These are phyloP conservation scores for Caracal caracal DNA, from an alignment of 2,113 vertebrate species.

Conservation along the genomic window DNA sequence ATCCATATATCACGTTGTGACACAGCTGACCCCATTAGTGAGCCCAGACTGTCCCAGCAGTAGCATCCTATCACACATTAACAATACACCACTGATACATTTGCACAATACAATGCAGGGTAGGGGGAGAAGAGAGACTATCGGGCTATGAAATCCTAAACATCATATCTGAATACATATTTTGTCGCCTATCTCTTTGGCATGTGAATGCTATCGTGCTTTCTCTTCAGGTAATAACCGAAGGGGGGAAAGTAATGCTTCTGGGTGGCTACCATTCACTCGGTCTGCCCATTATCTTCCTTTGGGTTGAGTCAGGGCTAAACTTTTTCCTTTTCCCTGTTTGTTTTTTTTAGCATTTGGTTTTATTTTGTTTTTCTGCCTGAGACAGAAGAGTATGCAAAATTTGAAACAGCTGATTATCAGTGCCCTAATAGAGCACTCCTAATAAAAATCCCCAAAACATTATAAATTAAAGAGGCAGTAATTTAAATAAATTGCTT, in stretches of 20 bases:
- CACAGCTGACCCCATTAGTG: slow-evolving; percentile 81
- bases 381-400: slow-evolving; percentile 60
- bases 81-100: slow-evolving; percentile 37
- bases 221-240: slow-evolving; percentile 35
- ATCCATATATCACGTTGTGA: slow-evolving; percentile 90
- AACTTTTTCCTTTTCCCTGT: slow-evolving; percentile 48
- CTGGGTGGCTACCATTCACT: fast-evolving
- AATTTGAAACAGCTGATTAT: slow-evolving; percentile 67
- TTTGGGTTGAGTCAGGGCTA: slow-evolving; percentile 1
- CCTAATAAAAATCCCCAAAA: slow-evolving; percentile 63
- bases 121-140: neutral
- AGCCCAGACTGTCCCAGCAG: slow-evolving; percentile 66
- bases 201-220: neutral
- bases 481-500: slow-evolving; percentile 72
- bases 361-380: slow-evolving; percentile 52
- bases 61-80: slow-evolving; percentile 73
- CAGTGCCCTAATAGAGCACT: neutral
- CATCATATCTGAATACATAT: slow-evolving; percentile 28
- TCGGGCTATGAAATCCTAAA: slow-evolving; percentile 44
- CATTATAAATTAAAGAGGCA: slow-evolving; percentile 54
- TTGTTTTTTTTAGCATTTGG: slow-evolving; percentile 17
- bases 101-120: slow-evolving; percentile 38
- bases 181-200: slow-evolving; percentile 34
- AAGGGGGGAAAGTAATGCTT: slow-evolving; percentile 19
- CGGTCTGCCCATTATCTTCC: neutral